These are phyloP conservation scores for Achatina immaculata DNA, from an alignment of 1,140 invertebrate genomes.

Conservation along the genomic window DNA sequence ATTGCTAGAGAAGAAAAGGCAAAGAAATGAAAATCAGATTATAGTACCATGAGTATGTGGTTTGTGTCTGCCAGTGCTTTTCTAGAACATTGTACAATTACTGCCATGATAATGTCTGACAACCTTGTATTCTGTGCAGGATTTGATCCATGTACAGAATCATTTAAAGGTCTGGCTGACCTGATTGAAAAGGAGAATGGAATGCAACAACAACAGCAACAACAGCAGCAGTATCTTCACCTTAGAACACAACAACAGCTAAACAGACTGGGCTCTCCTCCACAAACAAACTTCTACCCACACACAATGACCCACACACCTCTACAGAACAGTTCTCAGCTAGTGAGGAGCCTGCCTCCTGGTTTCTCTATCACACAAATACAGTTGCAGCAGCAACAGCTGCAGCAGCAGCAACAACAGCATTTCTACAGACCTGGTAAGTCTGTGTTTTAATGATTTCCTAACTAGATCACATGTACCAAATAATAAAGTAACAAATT, in stretches of 20 bases:
- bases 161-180: conserved; percentile 93
- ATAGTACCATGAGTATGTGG: too few relatives aligned
- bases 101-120: too few relatives aligned
- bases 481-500: too few relatives aligned
- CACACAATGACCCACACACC: conserved; percentile 20
- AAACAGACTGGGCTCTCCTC: not conserved
- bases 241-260: not conserved
- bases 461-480: too few relatives aligned
- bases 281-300: conserved; percentile 13
- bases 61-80: too few relatives aligned
- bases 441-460: not conserved
- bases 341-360: conserved; percentile 46
- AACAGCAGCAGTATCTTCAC: conserved; percentile 28
- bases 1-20: too few relatives aligned
- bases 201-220: conserved; percentile 39
- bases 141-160: conserved; percentile 96
- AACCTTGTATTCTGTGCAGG: too few relatives aligned
- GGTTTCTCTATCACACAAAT: conserved; percentile 64
- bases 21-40: too few relatives aligned
- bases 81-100: too few relatives aligned
- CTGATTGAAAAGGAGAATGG: conserved; percentile 84
- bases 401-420: conserved; percentile 35
- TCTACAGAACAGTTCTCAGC: conserved; percentile 31
- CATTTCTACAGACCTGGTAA: conserved; percentile 54
- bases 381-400: conserved; percentile 52